Evolutionary conservation across 2,888 invertebrate genomes (phyloP).

Genomic region (Drosophila paranaensis): DNA sequence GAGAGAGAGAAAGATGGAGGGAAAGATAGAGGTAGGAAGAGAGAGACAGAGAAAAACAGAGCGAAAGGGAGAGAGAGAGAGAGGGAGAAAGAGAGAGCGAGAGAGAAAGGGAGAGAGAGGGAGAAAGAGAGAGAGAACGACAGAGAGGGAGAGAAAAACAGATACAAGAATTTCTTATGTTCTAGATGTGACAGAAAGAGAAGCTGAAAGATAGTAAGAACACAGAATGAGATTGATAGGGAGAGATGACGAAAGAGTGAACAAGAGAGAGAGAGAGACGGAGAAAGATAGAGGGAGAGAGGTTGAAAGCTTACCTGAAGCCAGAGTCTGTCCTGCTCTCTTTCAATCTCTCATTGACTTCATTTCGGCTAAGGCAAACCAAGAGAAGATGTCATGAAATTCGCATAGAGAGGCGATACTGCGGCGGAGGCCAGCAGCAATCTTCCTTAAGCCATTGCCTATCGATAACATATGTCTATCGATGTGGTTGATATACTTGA

Average conservation of each 20-base stretch:
- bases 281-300: background rate
- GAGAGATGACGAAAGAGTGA: too few relatives aligned
- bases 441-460: background rate
- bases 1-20: too few relatives aligned
- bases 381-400: background rate
- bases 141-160: background rate
- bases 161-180: too few relatives aligned
- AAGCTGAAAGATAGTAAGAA: too few relatives aligned
- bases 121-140: background rate
- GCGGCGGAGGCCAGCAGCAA: background rate
- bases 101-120: too few relatives aligned
- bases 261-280: too few relatives aligned
- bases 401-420: slow-evolving; percentile 2
- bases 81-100: background rate
- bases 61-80: background rate
- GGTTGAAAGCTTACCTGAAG: background rate
- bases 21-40: too few relatives aligned
- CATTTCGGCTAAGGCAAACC: too few relatives aligned
- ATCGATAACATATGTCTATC: background rate
- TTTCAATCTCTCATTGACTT: too few relatives aligned
- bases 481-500: background rate
- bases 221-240: too few relatives aligned
- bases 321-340: too few relatives aligned
- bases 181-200: too few relatives aligned
- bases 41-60: background rate